Evolutionary conservation across 2,797 vertebrate genomes (phyloP).

Genomic region (Phataginus tricuspis): DNA sequence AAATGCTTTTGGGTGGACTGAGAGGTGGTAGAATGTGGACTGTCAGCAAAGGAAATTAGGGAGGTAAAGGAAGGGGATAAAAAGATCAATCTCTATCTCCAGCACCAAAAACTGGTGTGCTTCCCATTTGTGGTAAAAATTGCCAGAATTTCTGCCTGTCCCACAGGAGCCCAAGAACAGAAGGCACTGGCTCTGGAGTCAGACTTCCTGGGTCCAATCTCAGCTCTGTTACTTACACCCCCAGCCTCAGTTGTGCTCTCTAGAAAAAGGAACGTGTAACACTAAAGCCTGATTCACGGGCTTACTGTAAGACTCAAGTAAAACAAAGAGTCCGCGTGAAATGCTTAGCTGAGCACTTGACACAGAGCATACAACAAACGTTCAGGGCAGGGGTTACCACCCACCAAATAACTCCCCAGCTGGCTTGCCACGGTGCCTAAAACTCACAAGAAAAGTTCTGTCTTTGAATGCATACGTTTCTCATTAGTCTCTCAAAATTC

Average conservation of each 20-base stretch:
- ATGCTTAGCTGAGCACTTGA: not conserved
- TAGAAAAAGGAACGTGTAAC: too few relatives aligned
- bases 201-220: not conserved
- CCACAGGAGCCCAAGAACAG: rapidly evolving
- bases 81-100: not conserved
- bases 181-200: not conserved
- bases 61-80: not conserved
- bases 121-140: not conserved
- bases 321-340: rapidly evolving
- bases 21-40: not conserved
- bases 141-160: not conserved
- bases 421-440: not conserved
- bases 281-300: not conserved
- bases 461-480: not conserved
- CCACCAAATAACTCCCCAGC: rapidly evolving
- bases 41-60: not conserved
- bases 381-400: not conserved
- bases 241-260: not conserved
- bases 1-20: not conserved
- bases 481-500: not conserved
- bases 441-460: not conserved
- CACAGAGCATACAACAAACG: not conserved
- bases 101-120: not conserved
- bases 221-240: not conserved
- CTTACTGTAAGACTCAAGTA: not conserved